phyloP scores from a whole-genome alignment of 2,888 invertebrate genomes.

The Suillia variegata region DNA sequence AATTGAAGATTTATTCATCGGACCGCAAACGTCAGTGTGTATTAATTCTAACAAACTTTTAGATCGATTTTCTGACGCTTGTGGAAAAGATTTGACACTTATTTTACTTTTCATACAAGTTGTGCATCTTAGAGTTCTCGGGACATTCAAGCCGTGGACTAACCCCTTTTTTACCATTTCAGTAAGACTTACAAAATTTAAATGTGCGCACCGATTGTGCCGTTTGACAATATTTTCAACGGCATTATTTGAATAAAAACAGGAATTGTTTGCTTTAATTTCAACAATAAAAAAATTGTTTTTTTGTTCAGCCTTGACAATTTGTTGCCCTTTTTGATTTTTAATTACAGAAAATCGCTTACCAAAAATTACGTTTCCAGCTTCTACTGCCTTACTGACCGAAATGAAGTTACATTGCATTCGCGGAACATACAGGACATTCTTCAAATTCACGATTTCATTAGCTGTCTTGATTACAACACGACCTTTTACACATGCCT shows the following conservation, averaged over 20 bases:
- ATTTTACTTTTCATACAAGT: slow-evolving; percentile 27
- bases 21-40: slow-evolving; percentile 29
- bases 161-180: neutral
- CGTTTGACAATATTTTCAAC: neutral
- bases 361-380: neutral
- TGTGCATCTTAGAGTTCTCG: slow-evolving; percentile 9
- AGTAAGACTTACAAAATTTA: neutral
- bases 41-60: slow-evolving; percentile 23
- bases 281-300: no score
- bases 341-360: slow-evolving; percentile 15
- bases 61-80: slow-evolving; percentile 15
- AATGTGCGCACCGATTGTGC: neutral
- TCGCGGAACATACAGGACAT: no score
- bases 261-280: no score
- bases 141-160: slow-evolving; percentile 14
- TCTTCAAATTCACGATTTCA: no score
- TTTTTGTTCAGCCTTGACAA: neutral
- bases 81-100: slow-evolving; percentile 20
- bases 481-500: no score
- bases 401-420: no score
- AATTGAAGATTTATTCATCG: slow-evolving; percentile 25
- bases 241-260: neutral
- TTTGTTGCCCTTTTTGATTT: slow-evolving; percentile 1
- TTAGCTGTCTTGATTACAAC: no score
- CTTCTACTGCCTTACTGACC: no score